Conservation (phyloP, 1,140 invertebrate genomes). For the Mycetomoellerius zeteki region DNA sequence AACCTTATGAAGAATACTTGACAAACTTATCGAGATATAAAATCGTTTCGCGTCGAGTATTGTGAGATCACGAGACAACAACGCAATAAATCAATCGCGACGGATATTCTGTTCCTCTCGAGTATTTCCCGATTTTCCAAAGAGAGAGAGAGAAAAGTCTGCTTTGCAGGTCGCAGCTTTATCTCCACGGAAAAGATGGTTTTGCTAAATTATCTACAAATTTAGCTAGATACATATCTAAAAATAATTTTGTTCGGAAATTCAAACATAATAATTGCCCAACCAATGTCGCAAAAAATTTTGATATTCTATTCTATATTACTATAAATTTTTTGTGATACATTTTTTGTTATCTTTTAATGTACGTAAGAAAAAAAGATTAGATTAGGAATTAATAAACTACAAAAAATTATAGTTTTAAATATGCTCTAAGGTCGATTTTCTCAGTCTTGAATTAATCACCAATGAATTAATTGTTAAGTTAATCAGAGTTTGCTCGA, state of each 20-base stretch:
- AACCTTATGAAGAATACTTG: no score
- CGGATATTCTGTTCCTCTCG: background rate
- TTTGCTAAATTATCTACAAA: background rate
- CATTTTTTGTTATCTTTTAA: no score
- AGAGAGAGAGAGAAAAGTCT: background rate
- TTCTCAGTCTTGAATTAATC: background rate
- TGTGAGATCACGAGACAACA: background rate
- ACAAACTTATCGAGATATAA: background rate
- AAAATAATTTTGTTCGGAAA: no score
- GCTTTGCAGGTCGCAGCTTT: background rate
- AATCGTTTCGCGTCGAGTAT: no score
- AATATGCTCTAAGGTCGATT: no score
- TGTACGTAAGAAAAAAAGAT: background rate
- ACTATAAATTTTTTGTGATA: no score
- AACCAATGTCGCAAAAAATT: no score
- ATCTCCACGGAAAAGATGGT: background rate
- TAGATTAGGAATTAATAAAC: background rate
- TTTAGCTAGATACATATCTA: no score
- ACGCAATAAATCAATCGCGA: background rate
- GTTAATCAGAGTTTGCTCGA: background rate
- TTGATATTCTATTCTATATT: no score
- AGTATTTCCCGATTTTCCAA: background rate
- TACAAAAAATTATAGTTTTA: background rate
- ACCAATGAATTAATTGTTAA: no score
- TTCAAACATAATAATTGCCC: no score